Evolutionary conservation across 2,113 vertebrate genomes (phyloP).

Genomic region (Meles meles): DNA sequence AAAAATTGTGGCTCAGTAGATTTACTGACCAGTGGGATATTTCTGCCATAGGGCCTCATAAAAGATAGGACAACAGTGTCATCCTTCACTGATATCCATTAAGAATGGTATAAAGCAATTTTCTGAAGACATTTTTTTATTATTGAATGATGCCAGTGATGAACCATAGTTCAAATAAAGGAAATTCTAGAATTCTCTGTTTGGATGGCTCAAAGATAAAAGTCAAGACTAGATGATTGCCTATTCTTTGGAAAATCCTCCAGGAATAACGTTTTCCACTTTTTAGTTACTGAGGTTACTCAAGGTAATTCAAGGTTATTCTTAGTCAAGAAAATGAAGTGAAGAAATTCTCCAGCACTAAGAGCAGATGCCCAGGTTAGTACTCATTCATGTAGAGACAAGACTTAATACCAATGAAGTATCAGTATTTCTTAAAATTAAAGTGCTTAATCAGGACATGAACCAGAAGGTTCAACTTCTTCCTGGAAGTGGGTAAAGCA

Average conservation of each 20-base stretch:
- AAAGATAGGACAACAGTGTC: not conserved
- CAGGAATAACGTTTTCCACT: not conserved
- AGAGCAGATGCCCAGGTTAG: not conserved
- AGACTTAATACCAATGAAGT: not conserved
- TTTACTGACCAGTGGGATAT: not conserved
- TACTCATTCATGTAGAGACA: not conserved
- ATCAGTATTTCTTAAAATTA: not conserved
- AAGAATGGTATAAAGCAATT: not conserved
- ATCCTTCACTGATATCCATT: not conserved
- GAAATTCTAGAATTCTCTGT: not conserved
- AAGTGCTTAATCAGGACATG: not conserved
- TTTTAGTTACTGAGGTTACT: not conserved
- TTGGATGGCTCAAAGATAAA: not conserved
- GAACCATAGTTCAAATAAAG: not conserved
- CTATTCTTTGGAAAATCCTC: not conserved
- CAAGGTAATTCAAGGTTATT: not conserved
- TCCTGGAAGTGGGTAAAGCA: not conserved
- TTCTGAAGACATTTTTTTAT: not conserved
- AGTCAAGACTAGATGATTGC: not conserved
- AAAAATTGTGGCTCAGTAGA: not conserved
- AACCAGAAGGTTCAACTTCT: not conserved
- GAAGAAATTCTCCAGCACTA: not conserved
- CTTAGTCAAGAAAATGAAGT: not conserved
- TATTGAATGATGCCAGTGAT: not conserved
- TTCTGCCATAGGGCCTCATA: not conserved